phyloP scores from a whole-genome alignment of 2,797 vertebrate genomes.

The Sebastes steindachneri region DNA sequence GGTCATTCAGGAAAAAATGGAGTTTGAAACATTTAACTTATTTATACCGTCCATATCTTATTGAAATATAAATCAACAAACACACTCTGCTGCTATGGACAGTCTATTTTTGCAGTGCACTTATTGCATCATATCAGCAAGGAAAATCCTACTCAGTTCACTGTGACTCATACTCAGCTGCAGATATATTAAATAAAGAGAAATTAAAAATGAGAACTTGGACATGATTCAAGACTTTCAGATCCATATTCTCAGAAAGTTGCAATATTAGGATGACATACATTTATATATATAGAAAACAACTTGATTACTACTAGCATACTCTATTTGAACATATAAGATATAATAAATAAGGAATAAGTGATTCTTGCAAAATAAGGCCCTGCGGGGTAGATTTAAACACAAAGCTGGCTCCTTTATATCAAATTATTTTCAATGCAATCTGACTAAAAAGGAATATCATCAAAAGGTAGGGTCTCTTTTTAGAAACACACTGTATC shows the following conservation, averaged over 20 bases:
- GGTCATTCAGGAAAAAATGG: background rate
- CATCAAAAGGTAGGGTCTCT: background rate
- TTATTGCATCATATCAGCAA: conserved; percentile 16
- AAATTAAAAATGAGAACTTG: conserved; percentile 64
- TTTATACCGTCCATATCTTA: background rate
- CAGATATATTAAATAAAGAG: conserved; percentile 42
- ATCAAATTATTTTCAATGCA: background rate
- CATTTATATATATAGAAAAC: background rate
- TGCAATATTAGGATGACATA: background rate
- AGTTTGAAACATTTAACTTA: background rate
- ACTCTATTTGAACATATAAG: background rate
- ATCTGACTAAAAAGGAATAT: background rate
- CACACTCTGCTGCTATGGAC: background rate
- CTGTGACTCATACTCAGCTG: conserved; percentile 58
- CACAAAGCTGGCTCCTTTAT: background rate
- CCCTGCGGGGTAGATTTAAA: background rate
- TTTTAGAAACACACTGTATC: background rate
- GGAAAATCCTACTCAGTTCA: conserved; percentile 28
- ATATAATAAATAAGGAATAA: background rate
- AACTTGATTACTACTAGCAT: background rate
- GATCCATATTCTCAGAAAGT: conserved; percentile 42
- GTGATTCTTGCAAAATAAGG: background rate
- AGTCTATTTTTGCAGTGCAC: conserved; percentile 2
- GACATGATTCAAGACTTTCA: conserved; percentile 42
- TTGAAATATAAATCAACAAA: conserved; percentile 1